These are phyloP conservation scores for Tachuris rubrigastra DNA, from an alignment of 2,113 vertebrate species.

Conservation along the genomic window DNA sequence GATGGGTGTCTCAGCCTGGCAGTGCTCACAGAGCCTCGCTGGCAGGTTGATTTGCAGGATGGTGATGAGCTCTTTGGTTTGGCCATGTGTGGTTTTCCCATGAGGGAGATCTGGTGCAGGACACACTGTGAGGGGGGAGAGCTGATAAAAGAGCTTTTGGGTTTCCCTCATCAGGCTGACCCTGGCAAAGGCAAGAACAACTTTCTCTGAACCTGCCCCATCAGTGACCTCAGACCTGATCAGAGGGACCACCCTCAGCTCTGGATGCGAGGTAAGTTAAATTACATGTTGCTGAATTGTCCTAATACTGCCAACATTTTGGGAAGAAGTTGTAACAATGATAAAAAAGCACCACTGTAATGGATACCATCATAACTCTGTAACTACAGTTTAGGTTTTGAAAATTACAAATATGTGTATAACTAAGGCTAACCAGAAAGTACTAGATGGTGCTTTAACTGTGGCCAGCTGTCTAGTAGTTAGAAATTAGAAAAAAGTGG, in stretches of 20 bases:
- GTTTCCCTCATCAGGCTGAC: not conserved
- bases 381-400: slow-evolving; percentile 40
- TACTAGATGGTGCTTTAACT: not conserved
- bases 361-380: slow-evolving; percentile 29
- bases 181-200: not conserved
- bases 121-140: not conserved
- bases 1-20: not conserved
- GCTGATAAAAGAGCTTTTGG: not conserved
- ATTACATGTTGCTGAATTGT: slow-evolving; percentile 8
- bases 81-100: not conserved
- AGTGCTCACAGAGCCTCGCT: not conserved
- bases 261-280: slow-evolving; percentile 31
- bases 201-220: not conserved
- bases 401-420: not conserved
- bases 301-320: not conserved
- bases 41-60: not conserved
- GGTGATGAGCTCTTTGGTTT: not conserved
- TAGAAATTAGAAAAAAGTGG: slow-evolving; percentile 18
- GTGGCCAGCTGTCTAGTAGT: not conserved
- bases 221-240: not conserved
- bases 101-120: not conserved
- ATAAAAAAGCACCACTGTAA: slow-evolving; percentile 15
- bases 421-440: slow-evolving; percentile 34
- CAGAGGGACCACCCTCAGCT: not conserved
- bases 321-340: not conserved